These are phyloP conservation scores for Perccottus glenii DNA, from an alignment of 2,113 vertebrate species.

Conservation along the genomic window DNA sequence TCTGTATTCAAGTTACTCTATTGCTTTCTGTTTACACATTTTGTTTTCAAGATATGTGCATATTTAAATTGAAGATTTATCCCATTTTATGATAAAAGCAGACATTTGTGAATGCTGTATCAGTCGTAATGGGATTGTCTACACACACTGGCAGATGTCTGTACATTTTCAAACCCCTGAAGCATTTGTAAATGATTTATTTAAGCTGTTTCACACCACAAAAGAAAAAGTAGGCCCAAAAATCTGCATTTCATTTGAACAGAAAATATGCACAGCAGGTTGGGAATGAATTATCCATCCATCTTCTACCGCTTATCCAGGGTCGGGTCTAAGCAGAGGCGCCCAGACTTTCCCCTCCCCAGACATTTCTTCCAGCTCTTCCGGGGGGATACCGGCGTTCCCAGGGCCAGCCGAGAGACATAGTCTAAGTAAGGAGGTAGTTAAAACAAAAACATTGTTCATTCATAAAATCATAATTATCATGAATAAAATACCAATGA, in stretches of 20 bases:
- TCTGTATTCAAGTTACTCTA: too few species aligned
- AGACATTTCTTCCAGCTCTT: too few species aligned
- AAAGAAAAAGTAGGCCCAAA: neutral
- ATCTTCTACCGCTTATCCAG: too few species aligned
- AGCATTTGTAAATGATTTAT: constrained; percentile 12
- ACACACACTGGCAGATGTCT: constrained; percentile 9
- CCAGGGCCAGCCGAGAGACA: too few species aligned
- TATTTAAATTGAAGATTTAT: neutral
- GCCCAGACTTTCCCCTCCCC: too few species aligned
- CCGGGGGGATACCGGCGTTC: too few species aligned
- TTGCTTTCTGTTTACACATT: neutral
- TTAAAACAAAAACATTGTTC: too few species aligned
- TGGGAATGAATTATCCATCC: too few species aligned
- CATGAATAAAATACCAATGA: too few species aligned
- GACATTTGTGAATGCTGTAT: neutral
- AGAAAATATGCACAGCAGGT: neutral
- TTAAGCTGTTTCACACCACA: neutral
- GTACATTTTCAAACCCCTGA: constrained; percentile 3
- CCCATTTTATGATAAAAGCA: neutral
- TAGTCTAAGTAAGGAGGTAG: too few species aligned
- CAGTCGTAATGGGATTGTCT: constrained; percentile 3
- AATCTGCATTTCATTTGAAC: neutral
- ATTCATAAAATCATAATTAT: too few species aligned
- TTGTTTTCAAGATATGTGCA: neutral
- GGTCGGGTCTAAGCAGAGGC: too few species aligned